Evolutionary conservation across 1,140 invertebrate species (phyloP).

Genomic region (Lutraria rhynchaena): DNA sequence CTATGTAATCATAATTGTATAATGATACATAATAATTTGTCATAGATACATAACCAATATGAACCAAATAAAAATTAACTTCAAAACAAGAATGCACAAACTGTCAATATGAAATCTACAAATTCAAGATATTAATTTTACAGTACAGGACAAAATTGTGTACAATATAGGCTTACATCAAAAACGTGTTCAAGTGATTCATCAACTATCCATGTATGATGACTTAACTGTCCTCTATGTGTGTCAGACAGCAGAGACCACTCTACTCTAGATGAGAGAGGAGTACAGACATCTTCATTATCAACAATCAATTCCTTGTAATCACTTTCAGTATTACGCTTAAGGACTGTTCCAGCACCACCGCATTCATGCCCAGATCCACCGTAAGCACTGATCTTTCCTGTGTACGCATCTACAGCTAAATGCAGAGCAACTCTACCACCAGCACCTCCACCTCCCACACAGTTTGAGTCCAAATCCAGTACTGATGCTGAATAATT

Average conservation of each 20-base stretch:
- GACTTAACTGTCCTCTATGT: constrained; percentile 68
- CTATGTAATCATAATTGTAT: too few relatives aligned
- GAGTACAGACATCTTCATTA: constrained; percentile 67
- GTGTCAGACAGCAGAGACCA: constrained; percentile 65
- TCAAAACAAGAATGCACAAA: too few relatives aligned
- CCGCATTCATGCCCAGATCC: constrained; percentile 71
- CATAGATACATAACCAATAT: too few relatives aligned
- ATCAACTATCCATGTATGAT: constrained; percentile 73
- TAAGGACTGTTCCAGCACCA: constrained; percentile 70
- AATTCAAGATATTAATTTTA: too few relatives aligned
- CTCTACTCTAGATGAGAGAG: constrained; percentile 61
- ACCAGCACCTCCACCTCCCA: constrained; percentile 72
- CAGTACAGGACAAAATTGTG: too few relatives aligned
- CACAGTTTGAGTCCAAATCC: constrained; percentile 58
- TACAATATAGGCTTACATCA: constrained; percentile 23
- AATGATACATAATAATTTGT: too few relatives aligned
- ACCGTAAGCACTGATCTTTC: constrained; percentile 62
- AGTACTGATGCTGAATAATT: constrained; percentile 1
- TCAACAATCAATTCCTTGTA: constrained; percentile 63
- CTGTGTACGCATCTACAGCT: constrained; percentile 39
- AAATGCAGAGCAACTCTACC: constrained; percentile 71
- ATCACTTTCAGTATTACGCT: constrained; percentile 42
- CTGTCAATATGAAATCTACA: too few relatives aligned
- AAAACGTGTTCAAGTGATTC: constrained; percentile 53
- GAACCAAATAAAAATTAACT: too few relatives aligned